Evolutionary conservation across 2,888 invertebrate species (phyloP).

Genomic region (Diaperis boleti): DNA sequence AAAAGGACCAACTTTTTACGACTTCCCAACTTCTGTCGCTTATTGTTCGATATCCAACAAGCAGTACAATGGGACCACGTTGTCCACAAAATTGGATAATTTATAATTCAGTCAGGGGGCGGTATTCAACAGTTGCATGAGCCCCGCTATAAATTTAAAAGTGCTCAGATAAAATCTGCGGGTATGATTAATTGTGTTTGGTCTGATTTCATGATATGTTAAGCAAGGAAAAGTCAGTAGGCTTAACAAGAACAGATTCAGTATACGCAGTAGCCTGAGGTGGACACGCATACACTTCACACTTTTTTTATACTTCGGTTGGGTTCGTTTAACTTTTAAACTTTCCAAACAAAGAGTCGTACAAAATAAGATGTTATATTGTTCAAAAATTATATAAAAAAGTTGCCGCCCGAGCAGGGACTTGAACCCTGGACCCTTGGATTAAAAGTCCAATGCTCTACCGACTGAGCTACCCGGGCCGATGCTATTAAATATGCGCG

Average conservation of each 20-base stretch:
- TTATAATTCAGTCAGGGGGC: constrained; percentile 6
- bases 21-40: background rate
- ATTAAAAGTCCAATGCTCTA: constrained; percentile 84
- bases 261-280: too few species aligned
- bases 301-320: too few species aligned
- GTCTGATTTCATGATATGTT: constrained; percentile 24
- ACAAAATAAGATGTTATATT: background rate
- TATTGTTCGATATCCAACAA: background rate
- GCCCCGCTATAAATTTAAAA: constrained; percentile 18
- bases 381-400: constrained; percentile 12
- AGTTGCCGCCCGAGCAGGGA: constrained; percentile 75
- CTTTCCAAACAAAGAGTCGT: too few species aligned
- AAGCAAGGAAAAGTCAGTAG: background rate
- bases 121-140: constrained; percentile 13
- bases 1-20: constrained; percentile 12
- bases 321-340: too few species aligned
- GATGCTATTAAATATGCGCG: background rate
- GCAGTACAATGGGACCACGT: too few species aligned
- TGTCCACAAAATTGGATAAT: background rate
- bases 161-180: constrained; percentile 21
- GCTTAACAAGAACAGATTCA: background rate
- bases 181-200: constrained; percentile 23
- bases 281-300: too few species aligned
- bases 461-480: constrained; percentile 81
- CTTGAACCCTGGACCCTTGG: constrained; percentile 85